These are phyloP conservation scores for Trilocha varians DNA, from an alignment of 2,888 invertebrate genomes.

Conservation along the genomic window DNA sequence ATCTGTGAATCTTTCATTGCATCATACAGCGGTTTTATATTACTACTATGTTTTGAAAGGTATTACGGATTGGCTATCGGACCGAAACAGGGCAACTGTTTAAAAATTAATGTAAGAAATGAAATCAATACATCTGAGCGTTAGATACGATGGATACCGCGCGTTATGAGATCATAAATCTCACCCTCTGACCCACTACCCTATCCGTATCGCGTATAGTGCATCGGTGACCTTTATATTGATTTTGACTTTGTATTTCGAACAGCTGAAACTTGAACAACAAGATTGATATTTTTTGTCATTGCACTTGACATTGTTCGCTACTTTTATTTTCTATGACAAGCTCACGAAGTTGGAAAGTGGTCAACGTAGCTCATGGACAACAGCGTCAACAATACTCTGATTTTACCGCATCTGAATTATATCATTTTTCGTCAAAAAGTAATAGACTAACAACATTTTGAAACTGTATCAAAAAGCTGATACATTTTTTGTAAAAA, in stretches of 20 bases:
- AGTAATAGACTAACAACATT: too few relatives aligned
- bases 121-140: conserved; percentile 61
- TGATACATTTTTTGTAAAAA: too few relatives aligned
- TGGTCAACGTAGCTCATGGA: too few relatives aligned
- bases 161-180: conserved; percentile 67
- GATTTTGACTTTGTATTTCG: background rate
- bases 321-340: too few relatives aligned
- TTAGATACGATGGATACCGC: conserved; percentile 49
- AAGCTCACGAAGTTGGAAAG: too few relatives aligned
- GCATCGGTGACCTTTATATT: conserved; percentile 8
- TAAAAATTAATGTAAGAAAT: conserved; percentile 58
- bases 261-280: too few relatives aligned
- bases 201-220: conserved; percentile 33
- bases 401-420: too few relatives aligned
- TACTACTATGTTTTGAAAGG: conserved; percentile 1
- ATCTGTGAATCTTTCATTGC: conserved; percentile 1
- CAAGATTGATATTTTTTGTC: too few relatives aligned
- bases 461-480: too few relatives aligned
- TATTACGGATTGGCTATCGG: background rate
- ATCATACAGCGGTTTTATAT: conserved; percentile 1
- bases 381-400: too few relatives aligned
- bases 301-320: too few relatives aligned
- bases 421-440: too few relatives aligned
- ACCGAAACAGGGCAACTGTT: conserved; percentile 21
- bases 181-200: conserved; percentile 25